These are phyloP conservation scores for Dicrurus megarhynchus DNA, from an alignment of 2,113 vertebrate species.

Conservation along the genomic window DNA sequence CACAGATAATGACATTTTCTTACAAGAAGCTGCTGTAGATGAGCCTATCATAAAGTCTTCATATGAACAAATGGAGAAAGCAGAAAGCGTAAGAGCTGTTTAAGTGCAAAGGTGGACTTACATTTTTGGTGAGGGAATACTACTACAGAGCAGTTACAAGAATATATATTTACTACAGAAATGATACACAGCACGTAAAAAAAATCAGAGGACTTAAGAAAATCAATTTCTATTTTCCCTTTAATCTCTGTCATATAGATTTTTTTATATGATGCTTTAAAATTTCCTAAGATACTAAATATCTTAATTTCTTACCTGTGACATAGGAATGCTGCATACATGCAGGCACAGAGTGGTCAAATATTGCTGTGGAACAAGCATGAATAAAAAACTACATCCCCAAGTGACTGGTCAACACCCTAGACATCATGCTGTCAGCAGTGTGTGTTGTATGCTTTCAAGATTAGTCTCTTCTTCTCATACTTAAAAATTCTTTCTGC, in stretches of 20 bases:
- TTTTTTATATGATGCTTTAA: not conserved
- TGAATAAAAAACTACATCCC: not conserved
- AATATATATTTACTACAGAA: not conserved
- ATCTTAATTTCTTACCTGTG: not conserved
- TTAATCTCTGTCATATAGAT: not conserved
- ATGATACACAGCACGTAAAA: not conserved
- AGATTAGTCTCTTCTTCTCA: not conserved
- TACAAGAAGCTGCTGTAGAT: not conserved
- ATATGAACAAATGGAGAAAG: not conserved
- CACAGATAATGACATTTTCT: conserved; percentile 23
- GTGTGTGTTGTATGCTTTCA: not conserved
- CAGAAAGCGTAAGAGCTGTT: not conserved
- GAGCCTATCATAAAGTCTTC: conserved; percentile 1
- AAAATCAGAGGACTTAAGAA: not conserved
- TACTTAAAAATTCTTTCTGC: not conserved
- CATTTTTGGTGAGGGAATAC: not conserved
- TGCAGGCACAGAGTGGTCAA: not conserved
- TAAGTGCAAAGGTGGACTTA: not conserved
- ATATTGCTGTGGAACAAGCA: not conserved
- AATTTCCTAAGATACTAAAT: not conserved
- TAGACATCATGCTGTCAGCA: not conserved
- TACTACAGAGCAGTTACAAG: not conserved
- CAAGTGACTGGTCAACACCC: not conserved
- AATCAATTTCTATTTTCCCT: not conserved
- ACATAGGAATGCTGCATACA: not conserved